Base-by-base conservation (phyloP, 1,140 invertebrate genomes). In the Halesus radiatus region DNA sequence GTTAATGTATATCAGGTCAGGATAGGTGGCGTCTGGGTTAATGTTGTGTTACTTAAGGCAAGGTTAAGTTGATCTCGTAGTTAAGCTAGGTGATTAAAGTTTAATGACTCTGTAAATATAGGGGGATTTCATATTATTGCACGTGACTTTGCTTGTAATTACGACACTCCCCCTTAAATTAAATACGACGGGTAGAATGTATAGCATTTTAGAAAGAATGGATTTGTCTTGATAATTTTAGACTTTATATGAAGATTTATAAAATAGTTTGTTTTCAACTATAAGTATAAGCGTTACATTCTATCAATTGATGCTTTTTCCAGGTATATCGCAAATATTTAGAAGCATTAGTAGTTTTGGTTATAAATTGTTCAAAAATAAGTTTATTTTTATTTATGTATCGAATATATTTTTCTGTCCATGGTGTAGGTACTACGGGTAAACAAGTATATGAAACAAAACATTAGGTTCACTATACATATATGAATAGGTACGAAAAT, bases 11-110 rank as follows among this genome's bases (percentile, higher is more conserved):
- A 18, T 56, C 54, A 22, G 54, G 54, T 56, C 54, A 56, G 54
- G 20, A 56, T 56, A 56, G 54, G 54, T 56, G 54, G 54, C 20
- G 54, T 56, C 54, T 56, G n/a, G 54, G 54, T n/a, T 56, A 56
- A 56, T 56, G 54, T 56, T n/a, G 54, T 56, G 54, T 56, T 56
- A 56, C 54, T 56, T 56, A 56, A 56, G 54, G 54, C n/a, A 56
- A 56, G 54, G 54, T 56, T 56, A 56, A 56, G 54, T 56, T 56
- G 54, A 56, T 56, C 54, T 22, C 54, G n/a, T 56, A 56, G 54
- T 56, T 56, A 18, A 56, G 54, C 20, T 56, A 56, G 54, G 54
- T 56, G 54, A 56, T 56, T 56, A 56, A 56, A 56, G n/a, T 56
- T 56, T 56, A 56, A 56, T 56, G 54, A 22, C 54, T 56, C 54